phyloP scores from a whole-genome alignment of 2,113 vertebrate species.

The Microtus ochrogaster region DNA sequence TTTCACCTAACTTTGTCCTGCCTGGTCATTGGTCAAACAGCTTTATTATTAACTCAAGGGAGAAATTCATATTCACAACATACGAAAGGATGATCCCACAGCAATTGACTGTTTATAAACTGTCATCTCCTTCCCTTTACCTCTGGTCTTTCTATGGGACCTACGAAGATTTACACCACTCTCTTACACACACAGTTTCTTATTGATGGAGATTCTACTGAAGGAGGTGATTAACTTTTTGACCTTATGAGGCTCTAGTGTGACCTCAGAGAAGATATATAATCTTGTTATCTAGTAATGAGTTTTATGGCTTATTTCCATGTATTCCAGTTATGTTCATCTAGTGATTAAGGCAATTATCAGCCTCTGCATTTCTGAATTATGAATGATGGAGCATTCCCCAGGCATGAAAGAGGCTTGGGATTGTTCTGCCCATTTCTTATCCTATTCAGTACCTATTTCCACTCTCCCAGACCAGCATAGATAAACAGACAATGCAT shows the following conservation, averaged over 20 bases:
- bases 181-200: background rate
- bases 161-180: background rate
- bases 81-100: too few relatives aligned
- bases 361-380: slow-evolving; percentile 84
- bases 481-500: background rate
- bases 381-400: slow-evolving; percentile 85
- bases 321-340: slow-evolving; percentile 87
- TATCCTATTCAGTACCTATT: background rate
- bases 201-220: slow-evolving; percentile 67
- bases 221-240: slow-evolving; percentile 87
- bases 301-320: slow-evolving; percentile 89
- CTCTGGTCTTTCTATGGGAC: background rate
- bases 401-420: slow-evolving; percentile 49
- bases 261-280: slow-evolving; percentile 87
- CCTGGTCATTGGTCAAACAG: too few relatives aligned
- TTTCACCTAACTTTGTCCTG: too few relatives aligned
- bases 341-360: slow-evolving; percentile 88
- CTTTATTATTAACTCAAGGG: too few relatives aligned
- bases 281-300: slow-evolving; percentile 91
- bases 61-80: too few relatives aligned
- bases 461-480: too few relatives aligned
- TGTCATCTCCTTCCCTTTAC: background rate
- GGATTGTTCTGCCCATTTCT: slow-evolving; percentile 62
- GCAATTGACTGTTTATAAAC: background rate
- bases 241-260: slow-evolving; percentile 82